Evolutionary conservation across 2,113 vertebrate genomes (phyloP).

Genomic region (Oreochromis spilurus): DNA sequence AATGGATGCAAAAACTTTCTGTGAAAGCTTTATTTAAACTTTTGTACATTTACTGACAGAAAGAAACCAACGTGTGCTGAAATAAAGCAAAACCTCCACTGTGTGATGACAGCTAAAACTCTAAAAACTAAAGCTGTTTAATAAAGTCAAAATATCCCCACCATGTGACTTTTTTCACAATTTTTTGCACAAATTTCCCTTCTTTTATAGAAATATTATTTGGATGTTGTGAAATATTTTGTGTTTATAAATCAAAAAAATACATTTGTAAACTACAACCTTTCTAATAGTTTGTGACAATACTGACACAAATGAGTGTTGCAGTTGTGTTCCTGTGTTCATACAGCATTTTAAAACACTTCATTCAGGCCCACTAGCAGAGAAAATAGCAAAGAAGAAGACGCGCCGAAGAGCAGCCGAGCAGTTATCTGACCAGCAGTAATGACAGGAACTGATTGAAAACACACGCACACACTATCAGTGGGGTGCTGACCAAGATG

Average conservation of each 20-base stretch:
- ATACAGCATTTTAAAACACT: not conserved
- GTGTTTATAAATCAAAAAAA: not conserved
- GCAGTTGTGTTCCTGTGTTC: not conserved
- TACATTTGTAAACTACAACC: not conserved
- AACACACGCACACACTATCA: slow-evolving; percentile 31
- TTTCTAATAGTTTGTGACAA: not conserved
- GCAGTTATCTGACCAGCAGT: slow-evolving; percentile 16
- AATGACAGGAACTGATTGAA: slow-evolving; percentile 50
- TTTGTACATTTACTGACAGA: not conserved
- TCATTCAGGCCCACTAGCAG: not conserved
- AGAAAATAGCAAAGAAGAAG: not conserved
- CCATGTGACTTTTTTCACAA: not conserved
- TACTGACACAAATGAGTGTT: not conserved
- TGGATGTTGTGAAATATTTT: not conserved
- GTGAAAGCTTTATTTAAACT: not conserved
- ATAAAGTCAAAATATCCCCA: not conserved
- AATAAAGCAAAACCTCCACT: not conserved
- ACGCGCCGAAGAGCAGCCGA: not conserved
- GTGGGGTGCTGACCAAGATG: slow-evolving; percentile 5
- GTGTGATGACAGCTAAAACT: not conserved
- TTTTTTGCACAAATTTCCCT: not conserved
- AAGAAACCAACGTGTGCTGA: not conserved
- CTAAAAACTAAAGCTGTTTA: not conserved
- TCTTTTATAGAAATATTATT: not conserved
- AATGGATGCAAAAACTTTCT: not conserved